A percentile compares a stretch with the other conserved stretches of the same genome.
These are phyloP conservation scores for Neodiprion lecontei DNA, from an alignment of 1,140 invertebrate species.

Conservation along the genomic window DNA sequence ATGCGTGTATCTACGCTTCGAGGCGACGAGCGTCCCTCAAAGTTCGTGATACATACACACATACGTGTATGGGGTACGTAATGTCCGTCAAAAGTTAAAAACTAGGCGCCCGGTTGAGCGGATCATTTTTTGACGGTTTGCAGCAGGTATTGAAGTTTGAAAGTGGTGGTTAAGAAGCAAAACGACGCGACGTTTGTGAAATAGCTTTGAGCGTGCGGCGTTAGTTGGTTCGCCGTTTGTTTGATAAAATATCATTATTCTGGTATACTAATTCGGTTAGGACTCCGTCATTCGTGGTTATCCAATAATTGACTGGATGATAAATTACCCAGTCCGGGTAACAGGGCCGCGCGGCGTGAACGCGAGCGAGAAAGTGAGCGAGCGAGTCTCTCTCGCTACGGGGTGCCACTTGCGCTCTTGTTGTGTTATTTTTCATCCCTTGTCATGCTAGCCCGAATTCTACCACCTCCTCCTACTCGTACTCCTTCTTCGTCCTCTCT, in stretches of 20 bases:
- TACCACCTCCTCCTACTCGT: not conserved
- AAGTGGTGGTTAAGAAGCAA: not conserved
- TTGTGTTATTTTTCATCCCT: slow-evolving; percentile 13
- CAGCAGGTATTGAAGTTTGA: too few relatives aligned
- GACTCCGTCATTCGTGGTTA: slow-evolving; percentile 11
- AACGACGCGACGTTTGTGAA: too few relatives aligned
- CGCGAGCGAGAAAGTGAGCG: too few relatives aligned
- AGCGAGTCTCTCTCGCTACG: slow-evolving; percentile 1
- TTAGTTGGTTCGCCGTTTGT: not conserved
- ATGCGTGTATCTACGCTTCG: too few relatives aligned
- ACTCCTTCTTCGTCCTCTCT: not conserved
- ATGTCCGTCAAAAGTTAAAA: too few relatives aligned
- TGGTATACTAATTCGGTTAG: slow-evolving; percentile 13
- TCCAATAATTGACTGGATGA: slow-evolving; percentile 16
- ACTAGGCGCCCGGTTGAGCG: too few relatives aligned
- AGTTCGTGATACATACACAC: too few relatives aligned
- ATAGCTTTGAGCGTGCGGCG: not conserved
- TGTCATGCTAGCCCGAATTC: not conserved
- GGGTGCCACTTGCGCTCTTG: not conserved
- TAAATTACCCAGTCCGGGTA: not conserved
- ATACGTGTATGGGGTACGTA: too few relatives aligned
- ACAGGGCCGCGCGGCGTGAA: not conserved
- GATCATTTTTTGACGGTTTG: too few relatives aligned
- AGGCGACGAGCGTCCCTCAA: too few relatives aligned
- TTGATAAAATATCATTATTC: slow-evolving; percentile 5